A percentile compares a stretch with the other conserved stretches of the same genome.
These are phyloP conservation scores for Drosophila cognata DNA, from an alignment of 2,888 invertebrate species.

Conservation along the genomic window DNA sequence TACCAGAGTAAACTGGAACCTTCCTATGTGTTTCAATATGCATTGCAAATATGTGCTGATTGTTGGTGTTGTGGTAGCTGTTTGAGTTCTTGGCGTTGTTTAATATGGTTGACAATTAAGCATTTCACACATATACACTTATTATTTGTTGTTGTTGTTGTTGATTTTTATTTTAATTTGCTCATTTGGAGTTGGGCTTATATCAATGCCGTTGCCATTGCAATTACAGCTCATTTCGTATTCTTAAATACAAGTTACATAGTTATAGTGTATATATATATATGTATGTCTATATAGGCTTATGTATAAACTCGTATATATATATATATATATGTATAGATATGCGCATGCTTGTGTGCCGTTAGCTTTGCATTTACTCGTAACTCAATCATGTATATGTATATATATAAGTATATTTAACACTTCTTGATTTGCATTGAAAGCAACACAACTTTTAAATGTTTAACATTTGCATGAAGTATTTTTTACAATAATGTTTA, in stretches of 20 bases:
- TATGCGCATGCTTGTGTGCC: conserved; percentile 47
- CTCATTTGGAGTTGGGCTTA: conserved; percentile 35
- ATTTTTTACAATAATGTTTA: conserved; percentile 55
- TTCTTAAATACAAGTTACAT: conserved; percentile 76
- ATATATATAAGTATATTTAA: conserved; percentile 47
- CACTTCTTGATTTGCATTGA: conserved; percentile 40
- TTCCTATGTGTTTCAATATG: conserved; percentile 12
- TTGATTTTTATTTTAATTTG: conserved; percentile 60
- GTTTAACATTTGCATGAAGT: conserved; percentile 58
- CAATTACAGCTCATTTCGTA: conserved; percentile 72
- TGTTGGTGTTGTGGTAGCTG: conserved; percentile 23
- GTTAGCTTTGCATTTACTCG: conserved; percentile 46
- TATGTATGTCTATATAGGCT: conserved; percentile 35
- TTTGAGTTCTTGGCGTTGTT: conserved; percentile 42
- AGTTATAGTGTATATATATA: conserved; percentile 58
- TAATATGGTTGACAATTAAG: conserved; percentile 69
- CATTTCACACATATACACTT: conserved; percentile 60
- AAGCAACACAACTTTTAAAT: conserved; percentile 67
- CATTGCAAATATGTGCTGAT: conserved; percentile 41
- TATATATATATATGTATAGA: conserved; percentile 36
- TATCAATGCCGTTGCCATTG: conserved; percentile 34
- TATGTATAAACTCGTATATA: conserved; percentile 35
- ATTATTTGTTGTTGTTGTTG: conserved; percentile 32
- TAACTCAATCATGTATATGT: conserved; percentile 44
- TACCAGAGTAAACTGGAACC: not conserved